Conservation (phyloP, 2,888 invertebrate genomes). For the Orthosia incerta region DNA sequence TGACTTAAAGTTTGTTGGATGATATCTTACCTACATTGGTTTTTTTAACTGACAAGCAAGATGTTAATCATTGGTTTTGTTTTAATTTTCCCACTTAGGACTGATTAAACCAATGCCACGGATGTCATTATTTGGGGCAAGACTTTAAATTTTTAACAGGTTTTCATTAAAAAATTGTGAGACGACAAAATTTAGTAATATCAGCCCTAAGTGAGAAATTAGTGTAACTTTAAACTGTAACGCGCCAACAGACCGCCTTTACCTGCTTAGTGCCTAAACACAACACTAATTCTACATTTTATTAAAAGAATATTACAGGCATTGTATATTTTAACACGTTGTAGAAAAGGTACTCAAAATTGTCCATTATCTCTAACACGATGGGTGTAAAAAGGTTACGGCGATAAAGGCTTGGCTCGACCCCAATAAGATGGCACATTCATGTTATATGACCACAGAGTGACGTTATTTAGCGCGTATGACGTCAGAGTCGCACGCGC, state of each 20-base stretch:
- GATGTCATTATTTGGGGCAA: background rate
- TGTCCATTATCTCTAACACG: constrained; percentile 16
- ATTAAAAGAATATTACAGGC: too few species aligned
- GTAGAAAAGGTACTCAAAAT: background rate
- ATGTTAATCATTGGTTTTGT: background rate
- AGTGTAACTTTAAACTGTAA: too few species aligned
- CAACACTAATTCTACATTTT: too few species aligned
- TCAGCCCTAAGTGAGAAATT: too few species aligned
- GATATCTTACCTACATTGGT: background rate
- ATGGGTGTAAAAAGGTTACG: constrained; percentile 54
- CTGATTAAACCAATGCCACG: background rate
- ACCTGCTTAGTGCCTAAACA: too few species aligned
- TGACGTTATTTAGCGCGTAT: constrained; percentile 58
- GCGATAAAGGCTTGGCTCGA: constrained; percentile 51
- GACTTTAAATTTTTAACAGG: background rate
- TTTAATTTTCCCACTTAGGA: background rate
- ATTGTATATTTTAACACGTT: too few species aligned
- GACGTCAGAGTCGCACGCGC: constrained; percentile 52
- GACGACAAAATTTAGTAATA: background rate
- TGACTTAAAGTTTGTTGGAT: constrained; percentile 1
- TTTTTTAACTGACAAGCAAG: background rate
- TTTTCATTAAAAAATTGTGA: background rate
- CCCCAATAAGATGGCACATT: constrained; percentile 48
- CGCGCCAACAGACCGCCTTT: too few species aligned
- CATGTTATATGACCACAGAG: constrained; percentile 44